phyloP scores from a whole-genome alignment of 2,113 vertebrate genomes.

The Felis chaus region DNA sequence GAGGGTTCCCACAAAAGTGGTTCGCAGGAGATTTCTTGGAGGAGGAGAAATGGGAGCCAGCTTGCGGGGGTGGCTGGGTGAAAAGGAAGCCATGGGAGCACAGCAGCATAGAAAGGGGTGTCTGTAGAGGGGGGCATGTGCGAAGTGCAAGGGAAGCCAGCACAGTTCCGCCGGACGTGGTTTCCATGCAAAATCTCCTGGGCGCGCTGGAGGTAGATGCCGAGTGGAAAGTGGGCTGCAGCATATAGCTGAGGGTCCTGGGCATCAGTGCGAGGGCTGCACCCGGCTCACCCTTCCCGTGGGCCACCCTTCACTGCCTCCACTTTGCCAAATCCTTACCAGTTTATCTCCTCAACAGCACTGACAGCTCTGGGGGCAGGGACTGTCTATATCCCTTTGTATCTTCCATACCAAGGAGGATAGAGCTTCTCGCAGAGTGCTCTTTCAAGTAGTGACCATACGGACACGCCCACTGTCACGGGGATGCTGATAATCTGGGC shows the following conservation, averaged over 20 bases:
- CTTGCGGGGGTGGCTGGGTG: not conserved
- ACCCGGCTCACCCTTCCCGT: not conserved
- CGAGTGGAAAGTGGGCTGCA: not conserved
- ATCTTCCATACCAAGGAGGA: not conserved
- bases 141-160: not conserved
- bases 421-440: not conserved
- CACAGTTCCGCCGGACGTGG: not conserved
- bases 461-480: too few species aligned
- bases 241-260: rapidly evolving
- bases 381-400: not conserved
- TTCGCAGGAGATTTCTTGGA: not conserved
- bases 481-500: not conserved
- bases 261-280: too few species aligned
- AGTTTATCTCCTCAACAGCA: not conserved
- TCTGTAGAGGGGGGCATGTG: not conserved
- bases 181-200: not conserved
- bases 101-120: not conserved
- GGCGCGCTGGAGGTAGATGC: rapidly evolving
- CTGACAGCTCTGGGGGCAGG: not conserved
- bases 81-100: not conserved
- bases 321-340: not conserved
- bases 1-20: not conserved
- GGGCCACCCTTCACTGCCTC: not conserved
- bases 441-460: not conserved
- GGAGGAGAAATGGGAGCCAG: not conserved